phyloP scores from a whole-genome alignment of 2,888 invertebrate genomes.

The Salticus scenicus region DNA sequence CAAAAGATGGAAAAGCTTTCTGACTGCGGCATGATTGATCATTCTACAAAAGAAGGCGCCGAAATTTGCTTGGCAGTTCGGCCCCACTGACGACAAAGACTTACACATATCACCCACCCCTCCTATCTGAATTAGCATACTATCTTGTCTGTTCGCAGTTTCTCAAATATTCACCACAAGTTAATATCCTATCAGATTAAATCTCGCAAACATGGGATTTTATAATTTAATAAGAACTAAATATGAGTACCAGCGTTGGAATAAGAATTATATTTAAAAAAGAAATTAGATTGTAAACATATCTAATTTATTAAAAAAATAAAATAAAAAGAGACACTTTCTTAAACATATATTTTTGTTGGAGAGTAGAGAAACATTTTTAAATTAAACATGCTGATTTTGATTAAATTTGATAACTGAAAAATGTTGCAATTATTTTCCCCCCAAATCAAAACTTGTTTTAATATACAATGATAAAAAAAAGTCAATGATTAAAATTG shows the following conservation, averaged over 20 bases:
- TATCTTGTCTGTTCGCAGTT: constrained; percentile 59
- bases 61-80: constrained; percentile 27
- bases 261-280: not conserved
- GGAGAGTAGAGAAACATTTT: not conserved
- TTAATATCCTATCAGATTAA: constrained; percentile 33
- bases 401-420: constrained; percentile 29
- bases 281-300: constrained; percentile 8
- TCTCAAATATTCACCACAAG: constrained; percentile 46
- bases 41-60: constrained; percentile 42
- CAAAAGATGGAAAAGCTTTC: constrained; percentile 52
- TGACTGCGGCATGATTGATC: constrained; percentile 64
- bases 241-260: constrained; percentile 43
- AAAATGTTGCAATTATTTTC: not conserved
- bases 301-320: constrained; percentile 10
- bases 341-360: not conserved
- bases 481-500: too few relatives aligned
- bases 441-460: too few relatives aligned
- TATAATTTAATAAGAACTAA: constrained; percentile 58
- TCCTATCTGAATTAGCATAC: constrained; percentile 52
- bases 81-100: constrained; percentile 39
- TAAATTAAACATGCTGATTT: constrained; percentile 21
- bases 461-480: too few relatives aligned
- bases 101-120: constrained; percentile 9
- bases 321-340: not conserved
- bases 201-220: constrained; percentile 35